Evolutionary conservation across 2,888 invertebrate genomes (phyloP).

Genomic region (Acanthosepion lycidas): DNA sequence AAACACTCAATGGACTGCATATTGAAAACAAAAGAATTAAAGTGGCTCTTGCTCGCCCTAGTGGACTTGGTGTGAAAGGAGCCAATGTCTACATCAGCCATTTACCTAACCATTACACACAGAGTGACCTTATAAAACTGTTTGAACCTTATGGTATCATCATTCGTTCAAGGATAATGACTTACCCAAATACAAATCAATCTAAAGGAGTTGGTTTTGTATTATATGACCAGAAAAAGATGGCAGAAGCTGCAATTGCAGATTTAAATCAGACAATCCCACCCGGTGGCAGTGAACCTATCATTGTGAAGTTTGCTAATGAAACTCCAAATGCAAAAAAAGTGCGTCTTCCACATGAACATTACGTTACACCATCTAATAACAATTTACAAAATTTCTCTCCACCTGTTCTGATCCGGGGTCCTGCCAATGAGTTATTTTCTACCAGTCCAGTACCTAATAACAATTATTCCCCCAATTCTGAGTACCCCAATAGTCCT

Average conservation of each 20-base stretch:
- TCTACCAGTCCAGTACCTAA: conserved; percentile 56
- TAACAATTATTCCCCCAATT: neutral
- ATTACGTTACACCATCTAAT: neutral
- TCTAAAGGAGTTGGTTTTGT: conserved; percentile 94
- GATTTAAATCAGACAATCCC: conserved; percentile 86
- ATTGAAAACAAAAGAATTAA: conserved; percentile 93
- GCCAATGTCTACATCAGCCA: conserved; percentile 95
- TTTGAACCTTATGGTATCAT: conserved; percentile 92
- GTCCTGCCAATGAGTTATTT: conserved; percentile 56
- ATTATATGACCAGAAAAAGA: conserved; percentile 86
- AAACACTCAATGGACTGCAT: conserved; percentile 88
- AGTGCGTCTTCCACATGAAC: conserved; percentile 55
- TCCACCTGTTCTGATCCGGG: conserved; percentile 55
- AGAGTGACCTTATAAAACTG: conserved; percentile 87
- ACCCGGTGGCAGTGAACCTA: conserved; percentile 87
- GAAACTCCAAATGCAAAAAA: conserved; percentile 79
- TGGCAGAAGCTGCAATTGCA: conserved; percentile 91
- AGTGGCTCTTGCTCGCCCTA: conserved; percentile 93
- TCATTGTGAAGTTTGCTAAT: conserved; percentile 89
- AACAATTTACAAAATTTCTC: conserved; percentile 36
- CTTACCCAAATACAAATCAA: conserved; percentile 89
- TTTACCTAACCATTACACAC: conserved; percentile 80
- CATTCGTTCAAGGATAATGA: conserved; percentile 91
- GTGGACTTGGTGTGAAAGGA: conserved; percentile 92
- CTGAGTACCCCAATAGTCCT: conserved; percentile 56